Base-by-base conservation (phyloP, 2,113 vertebrate genomes). In the Zapornia atra region DNA sequence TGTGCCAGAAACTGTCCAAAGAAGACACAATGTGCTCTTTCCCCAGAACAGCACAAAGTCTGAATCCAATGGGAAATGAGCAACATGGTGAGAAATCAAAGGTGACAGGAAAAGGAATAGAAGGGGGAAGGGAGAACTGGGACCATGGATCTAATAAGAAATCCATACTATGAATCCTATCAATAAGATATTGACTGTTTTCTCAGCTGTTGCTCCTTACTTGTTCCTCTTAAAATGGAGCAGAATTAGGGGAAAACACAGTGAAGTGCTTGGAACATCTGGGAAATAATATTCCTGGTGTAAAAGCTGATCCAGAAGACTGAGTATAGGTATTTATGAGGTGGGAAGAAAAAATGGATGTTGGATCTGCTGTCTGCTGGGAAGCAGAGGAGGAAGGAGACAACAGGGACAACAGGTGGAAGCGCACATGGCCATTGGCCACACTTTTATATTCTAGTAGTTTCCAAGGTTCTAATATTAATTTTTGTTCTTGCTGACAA, bases 1-100 rank as follows among this genome's bases (percentile, higher is more conserved):
- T 20, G 22, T 91, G 26, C 36, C 89, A 96, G 79, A 88, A 90
- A 94, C 85, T 90, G 36, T 38, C 42, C n/a, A n/a, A 79, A 91
- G 71, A 63, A 82, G 51, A 76, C 14, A 86, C 66, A 78, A 12
- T 28, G 28, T 71, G n/a, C 42, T 90, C 12, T 50, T 84, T 82
- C 70, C 81, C 36, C 26, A 84, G 60, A 91, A 77, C 21, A 86
- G 81, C 33, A 57, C 1, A 3, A 70, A 61, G 57, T 29, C 40
- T 53, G 34, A 91, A 89, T 69, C 31, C 44, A 31, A 51, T 15
- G 17, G 53, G 26, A 59, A 66, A 18, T 33, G 42, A 66, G 31
- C 9, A 76, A 76, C 12, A 6, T 29, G 33, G 14, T 53, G 38
- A 68, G 46, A 76, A 54, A 59, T 68, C 38, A 54, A 75, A 66